These are phyloP conservation scores for Dryobota labecula DNA, from an alignment of 2,888 invertebrate species.

Conservation along the genomic window DNA sequence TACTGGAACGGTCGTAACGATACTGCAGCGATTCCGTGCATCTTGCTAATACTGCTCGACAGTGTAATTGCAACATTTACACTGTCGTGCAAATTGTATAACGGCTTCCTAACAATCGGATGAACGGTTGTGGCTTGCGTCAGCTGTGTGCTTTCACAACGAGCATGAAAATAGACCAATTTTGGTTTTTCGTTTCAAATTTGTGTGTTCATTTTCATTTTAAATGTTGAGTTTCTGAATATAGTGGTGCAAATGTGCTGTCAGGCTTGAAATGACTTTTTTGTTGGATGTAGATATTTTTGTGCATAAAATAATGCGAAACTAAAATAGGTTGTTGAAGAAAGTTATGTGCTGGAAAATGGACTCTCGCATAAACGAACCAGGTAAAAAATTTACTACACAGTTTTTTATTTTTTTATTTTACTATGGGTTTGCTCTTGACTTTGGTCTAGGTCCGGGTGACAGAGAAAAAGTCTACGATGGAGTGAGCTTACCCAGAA, in stretches of 20 bases:
- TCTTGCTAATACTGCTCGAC: slow-evolving; percentile 60
- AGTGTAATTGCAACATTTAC: slow-evolving; percentile 67
- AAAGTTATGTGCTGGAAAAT: slow-evolving; percentile 40
- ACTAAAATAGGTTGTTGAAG: slow-evolving; percentile 37
- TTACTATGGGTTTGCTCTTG: no score
- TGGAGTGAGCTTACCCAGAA: no score
- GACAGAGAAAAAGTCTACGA: no score
- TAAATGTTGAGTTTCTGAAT: slow-evolving; percentile 57
- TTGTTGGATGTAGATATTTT: slow-evolving; percentile 33
- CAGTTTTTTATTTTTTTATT: no score
- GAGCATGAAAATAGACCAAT: slow-evolving; percentile 62
- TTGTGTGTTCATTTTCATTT: slow-evolving; percentile 60
- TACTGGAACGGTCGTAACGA: slow-evolving; percentile 44
- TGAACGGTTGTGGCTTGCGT: slow-evolving; percentile 61
- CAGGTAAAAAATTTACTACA: not conserved
- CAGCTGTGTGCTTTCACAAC: slow-evolving; percentile 59
- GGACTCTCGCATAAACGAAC: not conserved
- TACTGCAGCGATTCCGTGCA: slow-evolving; percentile 51
- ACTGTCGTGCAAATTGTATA: slow-evolving; percentile 65
- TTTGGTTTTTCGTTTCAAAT: slow-evolving; percentile 64
- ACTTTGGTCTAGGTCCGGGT: no score
- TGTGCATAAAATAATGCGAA: slow-evolving; percentile 37
- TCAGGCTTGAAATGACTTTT: slow-evolving; percentile 56
- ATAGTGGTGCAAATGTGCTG: slow-evolving; percentile 49
- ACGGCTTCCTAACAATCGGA: slow-evolving; percentile 61